These are phyloP conservation scores for Euwallacea similis DNA, from an alignment of 1,140 invertebrate species.

Conservation along the genomic window DNA sequence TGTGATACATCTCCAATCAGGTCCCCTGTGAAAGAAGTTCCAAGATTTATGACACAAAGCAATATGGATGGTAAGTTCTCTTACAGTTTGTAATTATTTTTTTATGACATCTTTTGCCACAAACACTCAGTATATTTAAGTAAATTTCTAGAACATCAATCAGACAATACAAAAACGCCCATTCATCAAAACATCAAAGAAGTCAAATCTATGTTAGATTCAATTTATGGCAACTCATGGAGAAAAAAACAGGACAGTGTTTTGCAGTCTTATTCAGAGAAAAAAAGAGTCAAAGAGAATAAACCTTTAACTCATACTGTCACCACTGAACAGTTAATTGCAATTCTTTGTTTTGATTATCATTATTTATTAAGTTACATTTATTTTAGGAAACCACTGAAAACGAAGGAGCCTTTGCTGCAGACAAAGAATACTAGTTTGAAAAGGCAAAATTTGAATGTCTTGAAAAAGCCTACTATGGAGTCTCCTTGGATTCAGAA, in stretches of 20 bases:
- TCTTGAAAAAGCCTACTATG: slow-evolving; percentile 14
- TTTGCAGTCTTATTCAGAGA: not conserved
- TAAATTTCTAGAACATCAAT: slow-evolving; percentile 8
- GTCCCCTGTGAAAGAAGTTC: no score
- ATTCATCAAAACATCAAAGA: slow-evolving; percentile 22
- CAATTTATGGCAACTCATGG: slow-evolving; percentile 50
- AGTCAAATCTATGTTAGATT: slow-evolving; percentile 44
- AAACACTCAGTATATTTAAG: no score
- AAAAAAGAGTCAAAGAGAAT: no score
- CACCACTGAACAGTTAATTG: no score
- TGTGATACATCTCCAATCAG: no score
- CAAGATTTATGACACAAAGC: no score
- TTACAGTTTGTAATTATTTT: no score
- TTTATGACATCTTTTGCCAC: no score
- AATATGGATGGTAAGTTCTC: no score
- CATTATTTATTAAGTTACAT: no score
- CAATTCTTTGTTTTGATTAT: no score
- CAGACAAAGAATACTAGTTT: slow-evolving; percentile 25
- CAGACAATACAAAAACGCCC: slow-evolving; percentile 6
- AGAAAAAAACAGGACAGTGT: slow-evolving; percentile 46
- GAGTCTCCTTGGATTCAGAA: slow-evolving; percentile 36
- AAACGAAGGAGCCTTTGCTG: not conserved
- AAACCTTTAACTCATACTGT: no score
- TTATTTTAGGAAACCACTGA: slow-evolving; percentile 1
- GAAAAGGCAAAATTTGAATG: slow-evolving; percentile 35